phyloP scores from a whole-genome alignment of 1,140 invertebrate species.

The Lerema accius region DNA sequence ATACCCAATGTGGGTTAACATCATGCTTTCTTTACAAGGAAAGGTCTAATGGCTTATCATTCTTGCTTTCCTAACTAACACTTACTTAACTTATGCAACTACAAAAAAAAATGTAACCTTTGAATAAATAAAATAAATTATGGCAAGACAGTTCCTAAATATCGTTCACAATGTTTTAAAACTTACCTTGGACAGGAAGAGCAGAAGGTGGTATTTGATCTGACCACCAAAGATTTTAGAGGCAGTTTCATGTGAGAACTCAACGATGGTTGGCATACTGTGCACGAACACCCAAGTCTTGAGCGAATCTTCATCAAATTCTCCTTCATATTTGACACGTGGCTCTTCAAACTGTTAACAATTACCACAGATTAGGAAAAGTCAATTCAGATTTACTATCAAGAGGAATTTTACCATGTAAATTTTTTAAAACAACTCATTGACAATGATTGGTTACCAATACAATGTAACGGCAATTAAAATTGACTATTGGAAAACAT shows the following conservation, averaged over 20 bases:
- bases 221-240: constrained; percentile 98
- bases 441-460: no score
- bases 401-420: not conserved
- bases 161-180: no score
- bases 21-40: no score
- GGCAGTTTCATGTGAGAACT: constrained; percentile 99
- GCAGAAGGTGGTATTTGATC: constrained; percentile 96
- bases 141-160: no score
- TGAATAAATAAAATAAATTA: no score
- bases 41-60: no score
- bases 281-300: constrained; percentile 94
- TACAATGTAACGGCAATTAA: constrained; percentile 13
- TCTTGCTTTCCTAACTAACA: no score
- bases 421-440: constrained; percentile 22
- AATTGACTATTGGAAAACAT: constrained; percentile 8
- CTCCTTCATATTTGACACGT: constrained; percentile 89
- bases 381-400: no score
- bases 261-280: constrained; percentile 95
- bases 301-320: constrained; percentile 86
- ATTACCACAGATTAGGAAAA: no score
- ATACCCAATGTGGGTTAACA: no score
- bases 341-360: constrained; percentile 93
- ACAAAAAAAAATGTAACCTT: no score
- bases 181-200: constrained; percentile 94
- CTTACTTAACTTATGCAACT: no score